These are phyloP conservation scores for Globia sparganii DNA, from an alignment of 2,888 invertebrate genomes.

Conservation along the genomic window DNA sequence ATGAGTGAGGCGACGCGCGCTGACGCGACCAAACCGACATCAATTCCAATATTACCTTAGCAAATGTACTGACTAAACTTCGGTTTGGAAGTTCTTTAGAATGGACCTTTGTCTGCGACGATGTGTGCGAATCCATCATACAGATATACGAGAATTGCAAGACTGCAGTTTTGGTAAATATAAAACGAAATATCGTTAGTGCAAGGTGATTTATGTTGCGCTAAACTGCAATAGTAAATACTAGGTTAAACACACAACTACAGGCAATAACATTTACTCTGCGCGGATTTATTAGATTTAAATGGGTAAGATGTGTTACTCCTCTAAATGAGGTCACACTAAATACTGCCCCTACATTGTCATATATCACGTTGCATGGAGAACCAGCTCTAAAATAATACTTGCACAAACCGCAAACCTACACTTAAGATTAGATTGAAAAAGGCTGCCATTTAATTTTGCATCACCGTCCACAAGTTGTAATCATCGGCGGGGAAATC, in stretches of 20 bases:
- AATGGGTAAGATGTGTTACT: slow-evolving; percentile 1
- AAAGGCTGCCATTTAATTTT: slow-evolving; percentile 63
- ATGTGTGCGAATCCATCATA: slow-evolving; percentile 14
- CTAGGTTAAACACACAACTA: slow-evolving; percentile 10
- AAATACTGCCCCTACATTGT: slow-evolving; percentile 14
- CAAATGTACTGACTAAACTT: slow-evolving; percentile 45
- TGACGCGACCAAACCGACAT: slow-evolving; percentile 46
- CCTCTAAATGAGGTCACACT: slow-evolving; percentile 9
- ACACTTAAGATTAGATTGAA: slow-evolving; percentile 55
- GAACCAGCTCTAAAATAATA: slow-evolving; percentile 24
- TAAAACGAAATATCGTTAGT: slow-evolving; percentile 35
- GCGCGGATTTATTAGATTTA: slow-evolving; percentile 21
- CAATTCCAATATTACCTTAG: slow-evolving; percentile 57
- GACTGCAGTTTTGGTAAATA: slow-evolving; percentile 28
- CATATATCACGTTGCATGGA: slow-evolving; percentile 25
- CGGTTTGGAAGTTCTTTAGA: slow-evolving; percentile 7
- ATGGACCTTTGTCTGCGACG: slow-evolving; percentile 42
- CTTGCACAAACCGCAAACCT: slow-evolving; percentile 46
- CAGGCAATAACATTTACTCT: slow-evolving; percentile 22
- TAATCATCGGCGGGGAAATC: slow-evolving; percentile 50
- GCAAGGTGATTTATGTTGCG: slow-evolving; percentile 18
- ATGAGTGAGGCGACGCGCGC: slow-evolving; percentile 54
- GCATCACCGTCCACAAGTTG: slow-evolving; percentile 49
- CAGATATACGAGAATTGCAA: slow-evolving; percentile 25
- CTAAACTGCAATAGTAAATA: slow-evolving; percentile 9